Conservation (phyloP, 2,113 vertebrate species). For the Oreochromis spilurus region DNA sequence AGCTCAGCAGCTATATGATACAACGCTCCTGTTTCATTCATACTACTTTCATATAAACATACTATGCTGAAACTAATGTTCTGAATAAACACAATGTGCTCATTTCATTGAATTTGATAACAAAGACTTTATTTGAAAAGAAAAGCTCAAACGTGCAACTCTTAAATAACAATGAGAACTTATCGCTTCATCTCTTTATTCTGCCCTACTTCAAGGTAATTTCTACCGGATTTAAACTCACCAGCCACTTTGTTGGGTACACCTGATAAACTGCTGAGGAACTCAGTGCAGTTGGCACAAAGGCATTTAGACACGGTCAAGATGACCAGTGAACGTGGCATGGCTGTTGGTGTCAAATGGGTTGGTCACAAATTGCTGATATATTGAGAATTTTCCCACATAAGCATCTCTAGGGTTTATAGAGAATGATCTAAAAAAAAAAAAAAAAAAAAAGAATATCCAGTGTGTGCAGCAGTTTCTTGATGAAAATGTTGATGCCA, state of each 20-base stretch:
- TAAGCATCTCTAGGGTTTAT: not conserved
- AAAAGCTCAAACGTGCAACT: not conserved
- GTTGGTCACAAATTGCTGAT: not conserved
- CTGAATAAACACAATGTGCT: not conserved
- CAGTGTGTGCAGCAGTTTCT: not conserved
- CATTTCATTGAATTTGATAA: not conserved
- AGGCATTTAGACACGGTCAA: not conserved
- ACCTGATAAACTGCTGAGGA: not conserved
- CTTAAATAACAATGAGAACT: not conserved
- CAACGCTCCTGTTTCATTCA: not conserved
- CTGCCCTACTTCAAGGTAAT: not conserved
- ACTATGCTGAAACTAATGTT: not conserved
- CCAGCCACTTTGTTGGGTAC: not conserved
- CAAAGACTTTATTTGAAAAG: not conserved
- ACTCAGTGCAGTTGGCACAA: not conserved
- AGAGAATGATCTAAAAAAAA: not conserved
- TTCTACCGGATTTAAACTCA: not conserved
- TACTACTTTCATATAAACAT: not conserved
- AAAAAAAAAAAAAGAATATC: not conserved
- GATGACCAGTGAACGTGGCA: not conserved
- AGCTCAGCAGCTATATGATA: not conserved
- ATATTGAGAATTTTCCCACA: not conserved
- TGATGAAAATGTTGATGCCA: not conserved
- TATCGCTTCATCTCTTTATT: not conserved
- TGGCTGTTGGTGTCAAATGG: not conserved